phyloP scores from a whole-genome alignment of 2,797 vertebrate species.

The Ispidina picta region DNA sequence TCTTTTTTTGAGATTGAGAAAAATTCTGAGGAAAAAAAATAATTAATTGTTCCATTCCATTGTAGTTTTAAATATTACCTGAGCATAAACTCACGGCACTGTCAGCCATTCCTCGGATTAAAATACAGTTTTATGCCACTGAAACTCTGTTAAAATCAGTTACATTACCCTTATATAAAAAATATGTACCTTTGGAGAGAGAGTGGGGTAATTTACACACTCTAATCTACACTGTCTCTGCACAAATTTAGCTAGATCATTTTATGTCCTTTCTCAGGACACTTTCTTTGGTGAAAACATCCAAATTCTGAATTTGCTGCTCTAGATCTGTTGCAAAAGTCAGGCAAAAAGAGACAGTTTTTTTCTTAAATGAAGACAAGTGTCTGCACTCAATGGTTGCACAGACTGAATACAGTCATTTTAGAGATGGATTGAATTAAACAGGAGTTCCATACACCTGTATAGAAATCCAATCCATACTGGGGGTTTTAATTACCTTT shows the following conservation, averaged over 20 bases:
- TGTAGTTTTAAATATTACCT: not conserved
- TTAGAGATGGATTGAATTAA: conserved; percentile 51
- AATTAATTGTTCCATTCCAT: not conserved
- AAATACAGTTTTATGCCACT: not conserved
- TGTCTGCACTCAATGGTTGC: not conserved
- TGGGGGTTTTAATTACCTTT: not conserved
- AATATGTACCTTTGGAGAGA: not conserved
- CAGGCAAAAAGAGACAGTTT: not conserved
- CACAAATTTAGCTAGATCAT: not conserved
- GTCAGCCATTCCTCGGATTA: not conserved
- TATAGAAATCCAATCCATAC: not conserved
- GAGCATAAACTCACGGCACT: conserved; percentile 11
- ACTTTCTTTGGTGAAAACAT: not conserved
- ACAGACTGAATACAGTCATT: not conserved
- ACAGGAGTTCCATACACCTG: not conserved
- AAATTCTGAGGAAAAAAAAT: not conserved
- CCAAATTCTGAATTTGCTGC: not conserved
- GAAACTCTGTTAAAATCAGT: not conserved
- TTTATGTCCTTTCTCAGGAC: not conserved
- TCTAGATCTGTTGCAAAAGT: not conserved
- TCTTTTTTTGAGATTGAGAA: not conserved
- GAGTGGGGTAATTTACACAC: not conserved
- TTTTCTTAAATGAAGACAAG: not conserved
- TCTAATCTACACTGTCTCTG: not conserved
- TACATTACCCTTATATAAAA: not conserved